phyloP scores from a whole-genome alignment of 2,113 vertebrate species.

The Girardinichthys multiradiatus region DNA sequence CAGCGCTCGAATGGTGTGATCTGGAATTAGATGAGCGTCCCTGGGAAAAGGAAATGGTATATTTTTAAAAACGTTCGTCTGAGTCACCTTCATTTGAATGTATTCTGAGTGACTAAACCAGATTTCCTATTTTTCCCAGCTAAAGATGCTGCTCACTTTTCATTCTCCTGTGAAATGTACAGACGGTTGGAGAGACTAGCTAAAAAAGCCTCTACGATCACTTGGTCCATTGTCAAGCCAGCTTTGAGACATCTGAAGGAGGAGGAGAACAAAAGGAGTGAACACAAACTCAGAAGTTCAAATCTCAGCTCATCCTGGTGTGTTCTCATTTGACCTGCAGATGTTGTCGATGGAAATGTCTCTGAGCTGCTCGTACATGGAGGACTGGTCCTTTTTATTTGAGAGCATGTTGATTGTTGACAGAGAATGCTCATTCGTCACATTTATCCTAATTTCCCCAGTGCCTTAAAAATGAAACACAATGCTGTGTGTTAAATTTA shows the following conservation, averaged over 20 bases:
- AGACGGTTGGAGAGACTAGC: conserved; percentile 97
- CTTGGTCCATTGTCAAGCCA: conserved; percentile 89
- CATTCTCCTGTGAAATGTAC: conserved; percentile 97
- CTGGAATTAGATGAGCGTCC: conserved; percentile 94
- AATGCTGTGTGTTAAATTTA: neutral
- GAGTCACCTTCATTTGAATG: neutral
- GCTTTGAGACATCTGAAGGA: conserved; percentile 89
- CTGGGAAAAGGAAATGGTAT: conserved; percentile 67
- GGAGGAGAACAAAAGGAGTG: neutral
- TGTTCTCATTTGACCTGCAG: conserved; percentile 84
- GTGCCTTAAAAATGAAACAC: conserved; percentile 73
- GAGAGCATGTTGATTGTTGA: conserved; percentile 86
- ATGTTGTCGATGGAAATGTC: conserved; percentile 97
- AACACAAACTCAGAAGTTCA: neutral
- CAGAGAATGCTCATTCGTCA: conserved; percentile 92
- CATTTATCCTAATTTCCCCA: conserved; percentile 93
- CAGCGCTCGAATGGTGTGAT: conserved; percentile 94
- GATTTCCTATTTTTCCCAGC: neutral
- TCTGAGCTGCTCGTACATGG: conserved; percentile 96
- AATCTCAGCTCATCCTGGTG: neutral
- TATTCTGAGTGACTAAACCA: neutral
- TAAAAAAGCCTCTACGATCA: conserved; percentile 95
- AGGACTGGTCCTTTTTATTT: conserved; percentile 89
- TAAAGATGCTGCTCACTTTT: conserved; percentile 84
- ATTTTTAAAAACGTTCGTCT: conserved; percentile 35